A percentile compares a stretch with the other conserved stretches of the same genome.
phyloP scores from a whole-genome alignment of 2,797 vertebrate genomes.

The Tinamus major region DNA sequence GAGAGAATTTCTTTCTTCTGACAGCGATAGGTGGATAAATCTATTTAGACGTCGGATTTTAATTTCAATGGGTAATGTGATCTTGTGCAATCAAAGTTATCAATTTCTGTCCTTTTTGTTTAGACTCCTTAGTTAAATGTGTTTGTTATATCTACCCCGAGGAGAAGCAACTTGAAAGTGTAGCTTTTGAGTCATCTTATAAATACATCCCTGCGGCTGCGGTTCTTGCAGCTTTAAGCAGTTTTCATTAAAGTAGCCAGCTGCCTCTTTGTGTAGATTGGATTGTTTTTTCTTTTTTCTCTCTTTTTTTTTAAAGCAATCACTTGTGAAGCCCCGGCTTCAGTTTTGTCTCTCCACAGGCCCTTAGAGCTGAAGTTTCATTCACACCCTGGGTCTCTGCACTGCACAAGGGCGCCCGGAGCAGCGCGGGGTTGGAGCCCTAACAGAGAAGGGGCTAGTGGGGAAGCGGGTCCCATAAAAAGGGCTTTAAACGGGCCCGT shows the following conservation, averaged over 20 bases:
- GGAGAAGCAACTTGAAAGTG: slow-evolving; percentile 78
- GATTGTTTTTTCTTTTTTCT: not conserved
- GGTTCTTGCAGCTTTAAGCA: slow-evolving; percentile 78
- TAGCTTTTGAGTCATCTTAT: slow-evolving; percentile 77
- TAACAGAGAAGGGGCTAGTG: slow-evolving; percentile 70
- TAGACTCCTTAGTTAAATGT: slow-evolving; percentile 76
- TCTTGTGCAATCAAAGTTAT: slow-evolving; percentile 71
- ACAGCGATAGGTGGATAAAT: slow-evolving; percentile 41
- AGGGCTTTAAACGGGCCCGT: slow-evolving; percentile 60
- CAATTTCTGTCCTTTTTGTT: slow-evolving; percentile 75
- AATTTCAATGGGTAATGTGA: slow-evolving; percentile 63
- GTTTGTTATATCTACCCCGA: slow-evolving; percentile 74
- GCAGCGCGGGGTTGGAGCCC: slow-evolving; percentile 63
- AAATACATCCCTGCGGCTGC: slow-evolving; percentile 78
- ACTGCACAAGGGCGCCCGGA: slow-evolving; percentile 66
- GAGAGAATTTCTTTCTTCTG: not conserved
- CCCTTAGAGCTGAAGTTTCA: slow-evolving; percentile 80
- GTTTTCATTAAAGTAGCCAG: slow-evolving; percentile 82
- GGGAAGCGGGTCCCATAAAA: slow-evolving; percentile 73
- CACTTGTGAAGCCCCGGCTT: slow-evolving; percentile 76
- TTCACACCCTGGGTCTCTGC: slow-evolving; percentile 70
- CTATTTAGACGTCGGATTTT: slow-evolving; percentile 55
- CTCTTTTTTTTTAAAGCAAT: slow-evolving; percentile 70
- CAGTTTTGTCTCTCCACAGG: slow-evolving; percentile 80
- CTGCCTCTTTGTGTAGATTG: slow-evolving; percentile 81